Evolutionary conservation across 1,140 invertebrate species (phyloP).

Genomic region (Lepidurus apus): DNA sequence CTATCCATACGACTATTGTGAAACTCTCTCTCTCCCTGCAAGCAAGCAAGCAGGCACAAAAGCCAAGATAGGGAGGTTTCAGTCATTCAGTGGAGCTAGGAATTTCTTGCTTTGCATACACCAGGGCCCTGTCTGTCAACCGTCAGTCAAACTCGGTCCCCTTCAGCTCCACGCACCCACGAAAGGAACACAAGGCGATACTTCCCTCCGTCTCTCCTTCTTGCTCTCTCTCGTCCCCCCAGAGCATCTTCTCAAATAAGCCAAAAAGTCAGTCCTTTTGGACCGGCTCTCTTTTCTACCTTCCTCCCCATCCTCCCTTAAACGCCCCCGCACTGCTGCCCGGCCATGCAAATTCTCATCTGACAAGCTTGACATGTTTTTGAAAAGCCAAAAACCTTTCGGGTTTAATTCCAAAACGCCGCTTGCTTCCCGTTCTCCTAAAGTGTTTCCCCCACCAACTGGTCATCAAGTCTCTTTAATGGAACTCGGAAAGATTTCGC

Average conservation of each 20-base stretch:
- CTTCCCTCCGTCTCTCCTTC: background rate
- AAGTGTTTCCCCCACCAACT: slow-evolving; percentile 1
- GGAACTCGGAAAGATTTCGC: background rate
- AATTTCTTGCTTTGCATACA: slow-evolving; percentile 22
- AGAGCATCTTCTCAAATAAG: slow-evolving; percentile 18
- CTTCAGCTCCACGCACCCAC: slow-evolving; percentile 18
- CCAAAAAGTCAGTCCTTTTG: slow-evolving; percentile 2
- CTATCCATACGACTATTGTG: slow-evolving; percentile 1
- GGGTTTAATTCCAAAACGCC: slow-evolving; percentile 14
- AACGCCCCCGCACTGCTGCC: slow-evolving; percentile 11
- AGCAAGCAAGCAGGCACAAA: background rate
- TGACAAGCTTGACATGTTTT: slow-evolving; percentile 22
- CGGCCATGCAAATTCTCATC: slow-evolving; percentile 17
- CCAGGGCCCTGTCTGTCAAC: slow-evolving; percentile 17
- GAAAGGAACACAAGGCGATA: slow-evolving; percentile 21
- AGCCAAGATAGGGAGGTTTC: slow-evolving; percentile 12
- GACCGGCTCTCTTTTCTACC: slow-evolving; percentile 12
- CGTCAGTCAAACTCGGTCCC: background rate
- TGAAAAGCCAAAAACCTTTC: slow-evolving; percentile 7
- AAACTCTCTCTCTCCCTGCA: background rate
- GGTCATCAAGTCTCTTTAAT: slow-evolving; percentile 5
- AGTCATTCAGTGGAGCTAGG: slow-evolving; percentile 5
- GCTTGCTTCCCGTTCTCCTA: background rate
- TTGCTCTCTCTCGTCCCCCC: background rate
- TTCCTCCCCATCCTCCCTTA: slow-evolving; percentile 10